Evolutionary conservation across 2,113 vertebrate genomes (phyloP).

Genomic region (Corapipo altera): DNA sequence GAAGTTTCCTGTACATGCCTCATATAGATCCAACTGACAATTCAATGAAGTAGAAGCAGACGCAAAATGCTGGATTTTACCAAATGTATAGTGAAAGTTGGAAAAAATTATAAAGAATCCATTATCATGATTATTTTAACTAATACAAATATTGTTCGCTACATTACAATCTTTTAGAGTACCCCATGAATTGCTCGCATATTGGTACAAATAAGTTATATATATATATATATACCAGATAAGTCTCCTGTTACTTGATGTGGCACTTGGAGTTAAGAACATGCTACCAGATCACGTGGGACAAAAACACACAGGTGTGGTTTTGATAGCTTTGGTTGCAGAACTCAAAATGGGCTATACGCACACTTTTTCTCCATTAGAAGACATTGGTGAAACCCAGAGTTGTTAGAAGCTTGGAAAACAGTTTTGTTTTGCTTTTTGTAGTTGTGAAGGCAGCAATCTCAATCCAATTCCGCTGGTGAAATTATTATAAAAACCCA

Average conservation of each 20-base stretch:
- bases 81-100: neutral
- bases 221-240: neutral
- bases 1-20: neutral
- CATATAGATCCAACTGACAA: neutral
- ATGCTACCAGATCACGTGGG: neutral
- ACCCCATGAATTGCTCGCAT: neutral
- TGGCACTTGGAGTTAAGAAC: neutral
- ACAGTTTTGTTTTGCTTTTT: conserved; percentile 36
- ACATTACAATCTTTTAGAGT: neutral
- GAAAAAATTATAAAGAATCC: neutral
- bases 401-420: neutral
- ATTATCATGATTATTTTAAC: neutral
- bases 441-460: conserved; percentile 20
- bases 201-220: neutral
- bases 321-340: neutral
- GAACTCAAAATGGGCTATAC: neutral
- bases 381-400: neutral
- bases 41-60: neutral
- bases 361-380: neutral
- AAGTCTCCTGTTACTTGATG: neutral
- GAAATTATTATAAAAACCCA: conserved; percentile 35
- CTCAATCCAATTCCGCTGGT: neutral
- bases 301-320: neutral
- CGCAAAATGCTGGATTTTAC: neutral
- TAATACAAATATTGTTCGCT: neutral